Conservation (phyloP, 2,797 vertebrate species). For the Chiloscyllium punctatum region DNA sequence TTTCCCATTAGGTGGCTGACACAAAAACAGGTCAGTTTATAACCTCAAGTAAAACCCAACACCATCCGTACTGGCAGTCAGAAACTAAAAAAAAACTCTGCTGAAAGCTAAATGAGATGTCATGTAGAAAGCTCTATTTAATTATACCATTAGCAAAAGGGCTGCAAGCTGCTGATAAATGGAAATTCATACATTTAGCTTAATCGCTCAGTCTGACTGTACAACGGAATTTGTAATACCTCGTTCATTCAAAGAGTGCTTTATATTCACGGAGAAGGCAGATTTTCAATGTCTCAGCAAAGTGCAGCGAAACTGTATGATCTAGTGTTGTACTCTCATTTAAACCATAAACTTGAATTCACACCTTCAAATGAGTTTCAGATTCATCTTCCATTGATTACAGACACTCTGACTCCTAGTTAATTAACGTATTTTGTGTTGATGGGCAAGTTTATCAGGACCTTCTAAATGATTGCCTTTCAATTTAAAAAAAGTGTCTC, state of each 20-base stretch:
- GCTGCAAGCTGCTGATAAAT: slow-evolving; percentile 23
- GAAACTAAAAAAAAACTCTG: slow-evolving; percentile 1
- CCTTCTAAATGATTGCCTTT: background rate
- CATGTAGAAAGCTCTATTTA: background rate
- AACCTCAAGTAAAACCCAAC: background rate
- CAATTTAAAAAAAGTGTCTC: background rate
- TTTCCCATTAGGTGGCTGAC: background rate
- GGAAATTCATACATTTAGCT: background rate
- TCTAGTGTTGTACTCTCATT: background rate
- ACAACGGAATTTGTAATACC: background rate
- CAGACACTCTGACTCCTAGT: background rate
- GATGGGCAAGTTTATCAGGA: background rate
- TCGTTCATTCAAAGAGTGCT: background rate
- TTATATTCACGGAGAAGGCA: background rate
- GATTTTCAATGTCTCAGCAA: background rate
- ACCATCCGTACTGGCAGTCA: background rate
- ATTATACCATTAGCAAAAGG: slow-evolving; percentile 17
- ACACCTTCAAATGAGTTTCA: background rate
- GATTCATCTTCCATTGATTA: background rate
- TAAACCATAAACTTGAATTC: background rate
- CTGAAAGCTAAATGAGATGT: slow-evolving; percentile 31
- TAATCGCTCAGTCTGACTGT: slow-evolving; percentile 24
- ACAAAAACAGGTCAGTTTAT: slow-evolving; percentile 16
- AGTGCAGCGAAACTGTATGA: background rate
- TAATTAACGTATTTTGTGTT: background rate